phyloP scores from a whole-genome alignment of 1,140 invertebrate species.

The Palaemon carinicauda region DNA sequence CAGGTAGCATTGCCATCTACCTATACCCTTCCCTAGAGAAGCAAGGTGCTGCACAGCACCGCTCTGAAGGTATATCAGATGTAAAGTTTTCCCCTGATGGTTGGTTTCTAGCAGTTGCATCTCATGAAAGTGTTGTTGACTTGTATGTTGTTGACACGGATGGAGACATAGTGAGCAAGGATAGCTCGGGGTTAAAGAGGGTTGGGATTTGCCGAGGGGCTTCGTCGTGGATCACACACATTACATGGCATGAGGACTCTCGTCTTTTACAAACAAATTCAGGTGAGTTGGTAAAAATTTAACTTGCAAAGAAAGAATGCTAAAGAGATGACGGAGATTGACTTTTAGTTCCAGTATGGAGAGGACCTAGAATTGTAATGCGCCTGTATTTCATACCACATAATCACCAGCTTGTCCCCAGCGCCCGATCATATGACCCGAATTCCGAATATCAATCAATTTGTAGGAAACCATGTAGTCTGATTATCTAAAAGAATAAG shows the following conservation, averaged over 20 bases:
- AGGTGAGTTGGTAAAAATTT: background rate
- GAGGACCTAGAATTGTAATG: no score
- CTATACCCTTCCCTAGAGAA: constrained; percentile 40
- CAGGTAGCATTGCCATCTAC: constrained; percentile 49
- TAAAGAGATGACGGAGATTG: background rate
- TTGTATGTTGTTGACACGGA: constrained; percentile 53
- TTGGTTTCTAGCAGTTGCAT: constrained; percentile 52
- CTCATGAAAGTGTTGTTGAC: constrained; percentile 55
- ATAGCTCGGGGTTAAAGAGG: constrained; percentile 36
- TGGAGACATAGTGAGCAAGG: constrained; percentile 39
- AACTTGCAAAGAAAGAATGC: no score
- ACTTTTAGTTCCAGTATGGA: no score
- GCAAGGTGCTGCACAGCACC: constrained; percentile 47
- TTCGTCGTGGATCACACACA: constrained; percentile 52
- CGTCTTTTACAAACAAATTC: constrained; percentile 50
- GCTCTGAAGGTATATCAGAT: constrained; percentile 46
- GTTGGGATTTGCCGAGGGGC: constrained; percentile 50
- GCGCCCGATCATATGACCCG: no score
- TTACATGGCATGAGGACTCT: constrained; percentile 53
- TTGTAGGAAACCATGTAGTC: no score
- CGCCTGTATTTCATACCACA: no score
- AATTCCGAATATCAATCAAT: no score
- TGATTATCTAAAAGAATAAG: no score
- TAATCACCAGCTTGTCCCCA: no score
- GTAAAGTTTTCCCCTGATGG: constrained; percentile 55